Base-by-base conservation (phyloP, 2,888 invertebrate species). In the Xanthia icteritia region DNA sequence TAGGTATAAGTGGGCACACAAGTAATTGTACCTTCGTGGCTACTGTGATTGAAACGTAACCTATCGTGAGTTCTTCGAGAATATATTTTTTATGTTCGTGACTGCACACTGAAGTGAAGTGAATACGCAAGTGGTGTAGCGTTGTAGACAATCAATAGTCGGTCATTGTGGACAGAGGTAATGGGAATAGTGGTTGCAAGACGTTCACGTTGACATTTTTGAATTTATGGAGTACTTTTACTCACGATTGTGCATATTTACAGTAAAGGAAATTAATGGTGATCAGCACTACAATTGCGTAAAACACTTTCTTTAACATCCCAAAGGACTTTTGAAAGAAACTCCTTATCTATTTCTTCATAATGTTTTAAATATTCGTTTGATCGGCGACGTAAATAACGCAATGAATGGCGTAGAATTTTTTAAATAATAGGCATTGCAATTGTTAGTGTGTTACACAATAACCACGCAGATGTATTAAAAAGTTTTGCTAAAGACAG, bases 41-140 rank as follows among this genome's bases (percentile, higher is more conserved):
- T 9, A 67, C 75, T 72, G 81, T 91, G 89, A 93, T 93, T 92
- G 93, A 93, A 93, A 91, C 89, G 90, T 93, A 89, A 88, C 88
- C 88, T 90, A 89, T 90, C 90, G 89, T 90, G 92, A 81, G 68
- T 73, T 84, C 79, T 76, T 83, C 73, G 51, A 76, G 69, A 76
- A 77, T 86, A 73, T 89, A 73, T 77, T 83, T 82, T 82, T 83
- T 80, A 79, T 79, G 85, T 90, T 84, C 87, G 87, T 88, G 82
- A 81, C 74, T 71, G 71, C 84, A 83, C 79, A n/a, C 67, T 70
- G 81, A 64, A 58, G 67, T 61, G 54, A 61, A 85, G 74, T 81
- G 86, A 85, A 82, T 86, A 83, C 63, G 54, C 36, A 58, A 79
- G 86, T 73, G n/a, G 71, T 60, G 54, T 85, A 56, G 51, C 67